These are phyloP conservation scores for Cranoglanis bouderius DNA, from an alignment of 2,113 vertebrate genomes.

Conservation along the genomic window DNA sequence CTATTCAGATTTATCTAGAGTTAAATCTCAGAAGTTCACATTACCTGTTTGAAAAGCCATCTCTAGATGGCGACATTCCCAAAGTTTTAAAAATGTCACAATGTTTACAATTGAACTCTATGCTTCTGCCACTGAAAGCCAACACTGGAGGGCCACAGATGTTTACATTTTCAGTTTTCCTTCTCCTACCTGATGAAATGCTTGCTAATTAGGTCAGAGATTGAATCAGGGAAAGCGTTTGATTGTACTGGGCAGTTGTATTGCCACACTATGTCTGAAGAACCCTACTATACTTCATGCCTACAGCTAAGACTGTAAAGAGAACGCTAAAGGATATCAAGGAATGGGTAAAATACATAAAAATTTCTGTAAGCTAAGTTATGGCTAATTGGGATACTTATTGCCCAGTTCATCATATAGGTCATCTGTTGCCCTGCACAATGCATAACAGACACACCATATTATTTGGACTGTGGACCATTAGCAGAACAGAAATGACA, in stretches of 20 bases:
- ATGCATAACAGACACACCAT: too few relatives aligned
- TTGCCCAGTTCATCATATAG: neutral
- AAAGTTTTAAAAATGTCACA: conserved; percentile 32
- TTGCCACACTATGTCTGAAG: neutral
- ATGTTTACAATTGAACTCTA: neutral
- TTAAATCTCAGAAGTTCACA: neutral
- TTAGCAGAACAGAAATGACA: neutral
- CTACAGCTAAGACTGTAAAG: neutral
- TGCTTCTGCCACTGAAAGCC: neutral
- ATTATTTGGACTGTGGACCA: neutral
- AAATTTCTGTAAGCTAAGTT: neutral
- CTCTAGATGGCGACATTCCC: neutral
- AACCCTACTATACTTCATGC: neutral
- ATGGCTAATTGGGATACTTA: neutral
- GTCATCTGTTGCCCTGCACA: neutral
- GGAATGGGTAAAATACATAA: neutral
- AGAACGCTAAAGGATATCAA: neutral
- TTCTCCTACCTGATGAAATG: neutral
- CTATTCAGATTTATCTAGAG: neutral
- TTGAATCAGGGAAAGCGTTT: neutral
- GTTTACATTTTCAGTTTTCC: neutral
- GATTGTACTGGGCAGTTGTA: neutral
- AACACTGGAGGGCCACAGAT: neutral
- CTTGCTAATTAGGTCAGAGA: neutral
- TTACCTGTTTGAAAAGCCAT: neutral